A percentile compares a stretch with the other conserved stretches of the same genome.
These are phyloP conservation scores for Gadus macrocephalus DNA, from an alignment of 2,113 vertebrate genomes.

Conservation along the genomic window DNA sequence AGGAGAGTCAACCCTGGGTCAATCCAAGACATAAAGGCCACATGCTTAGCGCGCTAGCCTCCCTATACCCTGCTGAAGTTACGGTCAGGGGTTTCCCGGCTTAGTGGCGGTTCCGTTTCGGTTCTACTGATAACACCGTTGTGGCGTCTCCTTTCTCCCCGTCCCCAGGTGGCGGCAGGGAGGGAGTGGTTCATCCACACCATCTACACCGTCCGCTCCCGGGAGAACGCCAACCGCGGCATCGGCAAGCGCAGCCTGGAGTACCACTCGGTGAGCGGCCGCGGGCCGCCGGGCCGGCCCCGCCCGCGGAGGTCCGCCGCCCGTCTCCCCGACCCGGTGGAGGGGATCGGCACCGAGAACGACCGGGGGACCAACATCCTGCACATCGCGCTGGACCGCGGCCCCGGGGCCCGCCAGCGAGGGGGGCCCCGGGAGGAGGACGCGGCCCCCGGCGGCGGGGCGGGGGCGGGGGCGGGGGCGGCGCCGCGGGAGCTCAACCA, in stretches of 20 bases:
- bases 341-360: constrained; percentile 79
- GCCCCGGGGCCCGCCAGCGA: constrained; percentile 38
- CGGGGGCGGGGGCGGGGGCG: constrained; percentile 2
- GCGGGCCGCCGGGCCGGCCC: constrained; percentile 4
- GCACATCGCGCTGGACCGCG: constrained; percentile 81
- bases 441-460: no score
- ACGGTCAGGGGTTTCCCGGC: background rate
- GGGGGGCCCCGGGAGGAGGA: constrained; percentile 52
- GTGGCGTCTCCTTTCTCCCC: background rate
- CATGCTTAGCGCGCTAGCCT: background rate
- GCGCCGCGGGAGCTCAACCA: constrained; percentile 69
- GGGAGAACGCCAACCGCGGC: constrained; percentile 75
- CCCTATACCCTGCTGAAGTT: background rate
- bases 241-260: constrained; percentile 88
- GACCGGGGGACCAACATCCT: constrained; percentile 90
- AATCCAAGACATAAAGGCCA: no score
- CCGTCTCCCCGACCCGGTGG: constrained; percentile 49
- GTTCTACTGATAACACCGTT: background rate
- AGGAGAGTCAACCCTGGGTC: background rate
- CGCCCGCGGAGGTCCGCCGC: constrained; percentile 68
- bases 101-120: background rate
- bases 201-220: constrained; percentile 90
- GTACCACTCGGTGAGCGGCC: constrained; percentile 66
- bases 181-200: constrained; percentile 95
- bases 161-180: constrained; percentile 81